These are phyloP conservation scores for Phrynosoma platyrhinos DNA, from an alignment of 2,113 vertebrate species.

Conservation along the genomic window DNA sequence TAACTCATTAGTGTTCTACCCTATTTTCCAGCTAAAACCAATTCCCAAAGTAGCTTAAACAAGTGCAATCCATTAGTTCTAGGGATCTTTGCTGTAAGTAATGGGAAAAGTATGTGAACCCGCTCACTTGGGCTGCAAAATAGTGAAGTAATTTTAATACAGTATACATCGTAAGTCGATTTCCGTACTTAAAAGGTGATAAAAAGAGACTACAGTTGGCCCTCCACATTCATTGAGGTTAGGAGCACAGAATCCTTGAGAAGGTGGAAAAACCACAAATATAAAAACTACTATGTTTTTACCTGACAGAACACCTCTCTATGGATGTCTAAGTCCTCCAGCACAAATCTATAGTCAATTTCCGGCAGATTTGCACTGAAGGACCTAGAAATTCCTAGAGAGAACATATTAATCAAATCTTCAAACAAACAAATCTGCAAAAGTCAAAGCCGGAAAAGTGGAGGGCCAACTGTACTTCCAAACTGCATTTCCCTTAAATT, in stretches of 20 bases:
- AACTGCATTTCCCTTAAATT: not conserved
- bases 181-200: not conserved
- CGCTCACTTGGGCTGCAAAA: fast-evolving
- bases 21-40: not conserved
- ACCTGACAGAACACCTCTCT: no score
- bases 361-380: no score
- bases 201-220: not conserved
- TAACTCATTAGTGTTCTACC: not conserved
- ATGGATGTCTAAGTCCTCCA: no score
- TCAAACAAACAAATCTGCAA: no score
- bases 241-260: no score
- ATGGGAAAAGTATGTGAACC: not conserved
- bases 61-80: not conserved
- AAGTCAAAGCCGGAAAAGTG: no score
- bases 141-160: not conserved
- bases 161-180: constrained; percentile 18
- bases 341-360: no score
- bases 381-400: no score
- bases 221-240: no score
- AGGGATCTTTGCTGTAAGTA: not conserved
- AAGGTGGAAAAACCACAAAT: no score
- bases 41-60: not conserved
- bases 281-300: no score
- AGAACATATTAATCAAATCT: no score
- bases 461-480: not conserved